A percentile compares a stretch with the other conserved stretches of the same genome.
Conservation (phyloP, 2,888 invertebrate species). For the Emmelina monodactyla region DNA sequence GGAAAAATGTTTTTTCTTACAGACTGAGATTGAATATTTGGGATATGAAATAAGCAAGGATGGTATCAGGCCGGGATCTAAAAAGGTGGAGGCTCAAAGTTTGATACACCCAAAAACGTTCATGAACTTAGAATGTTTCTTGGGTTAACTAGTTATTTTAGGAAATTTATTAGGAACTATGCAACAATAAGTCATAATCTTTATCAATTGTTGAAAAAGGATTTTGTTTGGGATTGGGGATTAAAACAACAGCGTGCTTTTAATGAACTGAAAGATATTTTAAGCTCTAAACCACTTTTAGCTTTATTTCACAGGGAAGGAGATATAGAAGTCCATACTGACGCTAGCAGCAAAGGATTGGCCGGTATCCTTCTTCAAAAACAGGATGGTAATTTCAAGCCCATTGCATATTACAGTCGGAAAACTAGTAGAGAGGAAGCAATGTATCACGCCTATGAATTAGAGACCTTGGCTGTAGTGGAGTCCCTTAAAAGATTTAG, state of each 20-base stretch:
- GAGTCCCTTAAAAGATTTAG: background rate
- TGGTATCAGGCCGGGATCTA: conserved; percentile 16
- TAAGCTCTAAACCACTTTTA: conserved; percentile 18
- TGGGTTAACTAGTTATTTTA: conserved; percentile 20
- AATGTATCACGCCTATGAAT: conserved; percentile 24
- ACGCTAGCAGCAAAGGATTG: conserved; percentile 19
- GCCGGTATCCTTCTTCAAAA: conserved; percentile 21
- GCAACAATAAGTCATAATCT: conserved; percentile 18
- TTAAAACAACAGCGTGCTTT: background rate
- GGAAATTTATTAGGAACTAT: conserved; percentile 20
- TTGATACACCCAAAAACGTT: conserved; percentile 16
- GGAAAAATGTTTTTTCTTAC: conserved; percentile 18
- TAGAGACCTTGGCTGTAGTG: conserved; percentile 21
- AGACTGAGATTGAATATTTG: conserved; percentile 16
- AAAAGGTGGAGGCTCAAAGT: conserved; percentile 15
- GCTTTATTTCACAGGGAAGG: conserved; percentile 18
- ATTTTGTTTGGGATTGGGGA: conserved; percentile 11
- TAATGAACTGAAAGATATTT: conserved; percentile 13
- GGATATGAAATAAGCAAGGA: conserved; percentile 17
- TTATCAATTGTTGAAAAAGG: conserved; percentile 18
- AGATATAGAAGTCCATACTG: conserved; percentile 20
- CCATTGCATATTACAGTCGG: conserved; percentile 22
- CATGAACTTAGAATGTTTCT: conserved; percentile 20
- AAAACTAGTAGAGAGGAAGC: conserved; percentile 19
- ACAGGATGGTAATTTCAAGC: conserved; percentile 12